Base-by-base conservation (phyloP, 2,888 invertebrate genomes). In the Itoplectis maculator region DNA sequence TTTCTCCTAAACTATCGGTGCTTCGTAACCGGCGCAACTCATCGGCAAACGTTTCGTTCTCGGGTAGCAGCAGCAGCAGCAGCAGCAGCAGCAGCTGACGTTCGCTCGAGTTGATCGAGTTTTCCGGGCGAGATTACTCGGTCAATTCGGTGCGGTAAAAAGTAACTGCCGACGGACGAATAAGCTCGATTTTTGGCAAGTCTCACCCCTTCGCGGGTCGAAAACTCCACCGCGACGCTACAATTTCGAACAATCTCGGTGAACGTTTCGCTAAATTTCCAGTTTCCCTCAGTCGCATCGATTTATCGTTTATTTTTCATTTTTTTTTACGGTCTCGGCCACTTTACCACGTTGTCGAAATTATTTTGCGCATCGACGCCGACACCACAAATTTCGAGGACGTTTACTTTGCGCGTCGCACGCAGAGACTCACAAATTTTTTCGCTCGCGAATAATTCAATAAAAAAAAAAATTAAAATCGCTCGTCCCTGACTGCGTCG, bases 161-260 rank as follows among this genome's bases (percentile, higher is more conserved):
- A 29, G 20, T 42, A 40, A 61, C 18, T 54, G 61, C 37, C 63
- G 65, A 76, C 40, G 63, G 63, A 80, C 70, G 65, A 76, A 76
- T 65, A 80, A 80, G 80, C 80, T 80, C 76, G 70, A 80, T 65
- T 61, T 65, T 69, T 63, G 65, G 75, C 42, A 75, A 79, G 23
- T 70, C 47, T 54, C n/a, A n/a, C n/a, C n/a, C n/a, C n/a, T 80
- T 47, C 49, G n/a, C 47, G 35, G 51, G 51, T 54, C 49, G n/a
- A 78, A 70, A 70, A 70, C 70, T 72, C 7, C 45, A 61, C 51
- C 29, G 29, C 15, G n/a, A 49, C 69, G 20, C 56, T 18, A 65
- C 37, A 45, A 35, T 69, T 13, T 45, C 29, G 23, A 40, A 13
- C 37, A 40, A 35, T 29, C 11, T 51, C 15, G 42, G 72, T 54